These are phyloP conservation scores for Florisuga fusca DNA, from an alignment of 2,797 vertebrate species.

Conservation along the genomic window DNA sequence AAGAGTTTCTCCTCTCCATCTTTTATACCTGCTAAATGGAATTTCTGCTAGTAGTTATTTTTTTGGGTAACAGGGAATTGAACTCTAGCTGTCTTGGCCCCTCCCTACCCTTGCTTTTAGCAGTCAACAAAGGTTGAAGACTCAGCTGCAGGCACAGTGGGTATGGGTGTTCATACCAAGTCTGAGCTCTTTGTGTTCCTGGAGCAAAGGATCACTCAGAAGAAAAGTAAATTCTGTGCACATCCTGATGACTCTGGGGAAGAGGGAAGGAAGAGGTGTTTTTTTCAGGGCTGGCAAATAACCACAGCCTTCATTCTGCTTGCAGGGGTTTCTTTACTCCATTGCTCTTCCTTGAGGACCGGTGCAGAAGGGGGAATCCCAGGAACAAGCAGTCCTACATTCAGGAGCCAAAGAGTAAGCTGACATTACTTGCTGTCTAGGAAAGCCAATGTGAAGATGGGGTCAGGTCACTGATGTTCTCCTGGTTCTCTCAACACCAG, in stretches of 20 bases:
- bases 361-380: not conserved
- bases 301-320: not conserved
- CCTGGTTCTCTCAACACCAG: not conserved
- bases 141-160: not conserved
- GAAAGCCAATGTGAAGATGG: not conserved
- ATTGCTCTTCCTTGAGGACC: not conserved
- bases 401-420: not conserved
- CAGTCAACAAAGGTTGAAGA: not conserved
- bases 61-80: not conserved
- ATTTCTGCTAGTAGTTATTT: not conserved
- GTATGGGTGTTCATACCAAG: not conserved
- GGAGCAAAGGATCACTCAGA: not conserved
- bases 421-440: not conserved
- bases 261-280: not conserved
- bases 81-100: not conserved
- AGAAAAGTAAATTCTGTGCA: not conserved
- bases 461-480: not conserved
- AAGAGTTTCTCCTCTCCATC: not conserved
- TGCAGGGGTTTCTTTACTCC: not conserved
- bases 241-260: not conserved
- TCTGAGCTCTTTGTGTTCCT: not conserved
- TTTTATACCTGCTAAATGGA: not conserved
- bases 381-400: fast-evolving
- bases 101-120: not conserved
- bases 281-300: not conserved